Evolutionary conservation across 2,113 vertebrate genomes (phyloP).

Genomic region (Toxotes chatareus): DNA sequence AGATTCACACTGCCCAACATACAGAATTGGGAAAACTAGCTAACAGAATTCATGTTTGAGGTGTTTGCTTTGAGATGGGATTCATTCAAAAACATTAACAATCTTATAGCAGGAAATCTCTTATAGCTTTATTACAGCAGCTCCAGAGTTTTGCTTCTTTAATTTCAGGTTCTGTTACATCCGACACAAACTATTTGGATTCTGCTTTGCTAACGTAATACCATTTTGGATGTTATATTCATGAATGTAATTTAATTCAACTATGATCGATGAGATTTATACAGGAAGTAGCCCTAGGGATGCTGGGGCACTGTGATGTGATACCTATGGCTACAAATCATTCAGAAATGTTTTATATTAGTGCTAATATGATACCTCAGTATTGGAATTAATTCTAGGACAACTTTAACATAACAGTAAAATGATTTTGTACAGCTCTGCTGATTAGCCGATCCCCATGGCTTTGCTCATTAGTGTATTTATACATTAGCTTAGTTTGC

Average conservation of each 20-base stretch:
- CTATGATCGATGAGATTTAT: neutral
- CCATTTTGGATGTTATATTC: too few species aligned
- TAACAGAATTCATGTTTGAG: neutral
- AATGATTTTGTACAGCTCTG: too few species aligned
- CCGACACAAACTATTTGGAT: neutral
- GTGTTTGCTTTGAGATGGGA: neutral
- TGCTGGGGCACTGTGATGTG: neutral
- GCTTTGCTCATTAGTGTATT: too few species aligned
- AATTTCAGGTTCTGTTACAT: neutral
- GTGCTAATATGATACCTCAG: neutral
- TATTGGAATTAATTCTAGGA: too few species aligned
- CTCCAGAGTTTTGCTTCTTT: neutral
- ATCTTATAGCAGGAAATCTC: neutral
- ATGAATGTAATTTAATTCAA: neutral
- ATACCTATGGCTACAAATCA: too few species aligned
- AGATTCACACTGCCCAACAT: neutral
- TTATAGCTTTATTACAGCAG: neutral
- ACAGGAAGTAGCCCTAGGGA: neutral
- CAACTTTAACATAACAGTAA: too few species aligned
- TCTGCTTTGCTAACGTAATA: neutral
- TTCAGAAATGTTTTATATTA: too few species aligned
- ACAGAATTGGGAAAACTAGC: neutral
- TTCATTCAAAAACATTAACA: constrained; percentile 8
- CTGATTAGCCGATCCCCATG: too few species aligned
- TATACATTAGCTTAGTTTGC: too few species aligned